Evolutionary conservation across 2,797 vertebrate species (phyloP).

Genomic region (Scarus forsteni): DNA sequence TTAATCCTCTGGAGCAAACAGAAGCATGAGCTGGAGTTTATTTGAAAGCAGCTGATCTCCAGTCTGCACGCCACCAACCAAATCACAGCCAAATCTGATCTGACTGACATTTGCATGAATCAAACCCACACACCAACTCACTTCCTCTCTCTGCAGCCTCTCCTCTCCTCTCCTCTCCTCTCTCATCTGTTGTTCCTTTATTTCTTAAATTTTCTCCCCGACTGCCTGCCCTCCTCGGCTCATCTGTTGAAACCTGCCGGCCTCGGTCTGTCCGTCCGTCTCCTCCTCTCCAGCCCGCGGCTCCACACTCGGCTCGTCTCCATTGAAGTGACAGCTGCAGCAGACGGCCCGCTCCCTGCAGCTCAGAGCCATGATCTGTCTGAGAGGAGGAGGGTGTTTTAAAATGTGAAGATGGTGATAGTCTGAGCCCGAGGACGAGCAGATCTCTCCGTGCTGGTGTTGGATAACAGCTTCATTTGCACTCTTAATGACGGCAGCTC

Average conservation of each 20-base stretch:
- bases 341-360: neutral
- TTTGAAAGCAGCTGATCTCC: too few relatives aligned
- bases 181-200: too few relatives aligned
- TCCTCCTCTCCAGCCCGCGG: neutral
- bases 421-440: neutral
- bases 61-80: conserved; percentile 10
- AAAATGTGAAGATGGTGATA: too few relatives aligned
- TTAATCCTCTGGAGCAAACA: too few relatives aligned
- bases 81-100: conserved; percentile 33
- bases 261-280: neutral
- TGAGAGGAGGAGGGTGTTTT: neutral
- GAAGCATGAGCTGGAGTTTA: too few relatives aligned
- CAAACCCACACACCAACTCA: neutral
- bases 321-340: conserved; percentile 7
- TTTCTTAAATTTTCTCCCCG: conserved; percentile 9
- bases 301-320: neutral
- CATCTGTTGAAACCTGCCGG: conserved; percentile 21
- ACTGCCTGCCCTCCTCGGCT: neutral
- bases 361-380: neutral
- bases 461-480: conserved; percentile 14
- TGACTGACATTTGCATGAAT: conserved; percentile 22
- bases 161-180: neutral
- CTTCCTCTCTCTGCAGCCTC: neutral
- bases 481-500: conserved; percentile 14
- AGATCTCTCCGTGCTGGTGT: neutral